phyloP scores from a whole-genome alignment of 2,888 invertebrate species.

The Oscheius sp. region DNA sequence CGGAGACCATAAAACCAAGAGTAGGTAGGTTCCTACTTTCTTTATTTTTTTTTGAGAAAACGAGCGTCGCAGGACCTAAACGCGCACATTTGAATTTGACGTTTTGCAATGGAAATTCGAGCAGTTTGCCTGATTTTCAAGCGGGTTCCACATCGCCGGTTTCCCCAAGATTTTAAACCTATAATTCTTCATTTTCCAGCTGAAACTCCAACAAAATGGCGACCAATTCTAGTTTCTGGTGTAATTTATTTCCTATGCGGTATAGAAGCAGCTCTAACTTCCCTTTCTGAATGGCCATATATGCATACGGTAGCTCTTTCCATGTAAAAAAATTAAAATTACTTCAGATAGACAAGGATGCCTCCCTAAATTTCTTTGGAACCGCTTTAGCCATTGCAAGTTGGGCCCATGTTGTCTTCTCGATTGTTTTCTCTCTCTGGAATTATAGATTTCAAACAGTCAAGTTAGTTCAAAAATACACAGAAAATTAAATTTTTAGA shows the following conservation, averaged over 20 bases:
- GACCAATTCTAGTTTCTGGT: neutral
- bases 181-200: conserved; percentile 4
- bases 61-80: too few species aligned
- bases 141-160: too few species aligned
- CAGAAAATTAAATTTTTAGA: conserved; percentile 3
- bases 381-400: neutral
- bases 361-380: conserved; percentile 12
- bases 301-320: neutral
- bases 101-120: too few species aligned
- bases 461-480: neutral
- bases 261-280: conserved; percentile 9
- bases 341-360: conserved; percentile 22
- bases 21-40: neutral
- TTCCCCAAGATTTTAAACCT: too few species aligned
- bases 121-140: too few species aligned
- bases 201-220: neutral
- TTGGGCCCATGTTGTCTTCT: conserved; percentile 17
- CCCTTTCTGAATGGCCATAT: conserved; percentile 19
- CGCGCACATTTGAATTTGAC: too few species aligned
- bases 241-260: conserved; percentile 15
- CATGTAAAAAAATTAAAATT: neutral
- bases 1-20: neutral
- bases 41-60: too few species aligned
- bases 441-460: conserved; percentile 27
- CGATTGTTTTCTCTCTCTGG: conserved; percentile 8